These are phyloP conservation scores for Aphodius granarius DNA, from an alignment of 2,888 invertebrate species.

Conservation along the genomic window DNA sequence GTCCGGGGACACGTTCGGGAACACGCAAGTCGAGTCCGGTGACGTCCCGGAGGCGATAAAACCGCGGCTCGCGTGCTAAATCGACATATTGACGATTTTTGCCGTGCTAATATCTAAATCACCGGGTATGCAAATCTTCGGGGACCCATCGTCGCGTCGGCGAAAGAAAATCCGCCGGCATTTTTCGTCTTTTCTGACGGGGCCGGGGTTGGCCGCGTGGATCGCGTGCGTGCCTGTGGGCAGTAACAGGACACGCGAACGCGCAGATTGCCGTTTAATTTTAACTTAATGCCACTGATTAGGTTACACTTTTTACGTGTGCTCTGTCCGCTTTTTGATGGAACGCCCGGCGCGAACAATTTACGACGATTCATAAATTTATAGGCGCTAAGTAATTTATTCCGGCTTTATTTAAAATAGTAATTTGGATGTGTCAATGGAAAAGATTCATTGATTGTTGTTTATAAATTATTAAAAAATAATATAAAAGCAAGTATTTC, in stretches of 20 bases:
- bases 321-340: slow-evolving; percentile 24
- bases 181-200: slow-evolving; percentile 34
- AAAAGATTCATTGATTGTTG: background rate
- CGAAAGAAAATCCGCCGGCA: slow-evolving; percentile 37
- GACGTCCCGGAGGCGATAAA: slow-evolving; percentile 12
- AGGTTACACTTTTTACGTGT: slow-evolving; percentile 43
- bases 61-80: slow-evolving; percentile 41
- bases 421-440: background rate
- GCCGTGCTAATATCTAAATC: slow-evolving; percentile 43
- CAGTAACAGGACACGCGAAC: slow-evolving; percentile 46
- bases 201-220: slow-evolving; percentile 10
- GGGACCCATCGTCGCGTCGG: slow-evolving; percentile 30
- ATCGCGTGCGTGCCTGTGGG: slow-evolving; percentile 41
- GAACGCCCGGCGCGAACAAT: slow-evolving; percentile 4
- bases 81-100: slow-evolving; percentile 43
- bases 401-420: background rate
- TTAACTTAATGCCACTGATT: slow-evolving; percentile 45
- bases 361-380: background rate
- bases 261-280: slow-evolving; percentile 43
- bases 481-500: too few relatives aligned
- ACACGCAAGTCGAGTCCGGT: slow-evolving; percentile 17
- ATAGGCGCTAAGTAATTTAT: background rate
- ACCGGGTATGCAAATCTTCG: slow-evolving; percentile 42
- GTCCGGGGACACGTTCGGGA: slow-evolving; percentile 4
- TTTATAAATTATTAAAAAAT: background rate